phyloP scores from a whole-genome alignment of 2,888 invertebrate species.

The Amphipyra tragopoginis region DNA sequence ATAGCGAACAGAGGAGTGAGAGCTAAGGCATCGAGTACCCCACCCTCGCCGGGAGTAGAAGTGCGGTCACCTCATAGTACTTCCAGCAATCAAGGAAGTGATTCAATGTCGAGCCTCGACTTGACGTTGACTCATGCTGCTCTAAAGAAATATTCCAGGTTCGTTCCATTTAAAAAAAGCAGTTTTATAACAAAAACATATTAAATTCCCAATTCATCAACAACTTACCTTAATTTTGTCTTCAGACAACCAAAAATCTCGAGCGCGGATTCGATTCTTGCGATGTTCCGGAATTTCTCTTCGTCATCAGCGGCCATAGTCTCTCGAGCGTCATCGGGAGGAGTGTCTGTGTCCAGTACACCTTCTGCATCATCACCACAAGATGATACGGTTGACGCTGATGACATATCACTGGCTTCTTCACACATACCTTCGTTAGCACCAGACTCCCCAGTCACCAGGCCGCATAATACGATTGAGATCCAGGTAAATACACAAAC shows the following conservation, averaged over 20 bases:
- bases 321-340: constrained; percentile 91
- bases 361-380: constrained; percentile 94
- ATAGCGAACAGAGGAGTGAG: constrained; percentile 80
- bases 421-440: constrained; percentile 89
- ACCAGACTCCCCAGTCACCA: constrained; percentile 91
- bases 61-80: constrained; percentile 91
- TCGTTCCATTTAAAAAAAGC: background rate
- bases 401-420: constrained; percentile 93
- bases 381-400: constrained; percentile 92
- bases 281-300: constrained; percentile 94
- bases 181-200: no score
- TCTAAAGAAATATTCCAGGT: constrained; percentile 89
- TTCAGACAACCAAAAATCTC: constrained; percentile 91
- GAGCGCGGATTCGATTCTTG: constrained; percentile 94
- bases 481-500: constrained; percentile 75
- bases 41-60: constrained; percentile 92
- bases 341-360: constrained; percentile 92
- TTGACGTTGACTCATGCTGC: constrained; percentile 91
- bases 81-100: constrained; percentile 94
- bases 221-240: constrained; percentile 30
- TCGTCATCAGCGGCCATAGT: constrained; percentile 91
- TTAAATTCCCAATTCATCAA: no score
- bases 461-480: constrained; percentile 85
- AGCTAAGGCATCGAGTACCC: constrained; percentile 87
- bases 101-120: constrained; percentile 93